A percentile compares a stretch with the other conserved stretches of the same genome.
Conservation (phyloP, 1,140 invertebrate genomes). For the Ceratina japonica region DNA sequence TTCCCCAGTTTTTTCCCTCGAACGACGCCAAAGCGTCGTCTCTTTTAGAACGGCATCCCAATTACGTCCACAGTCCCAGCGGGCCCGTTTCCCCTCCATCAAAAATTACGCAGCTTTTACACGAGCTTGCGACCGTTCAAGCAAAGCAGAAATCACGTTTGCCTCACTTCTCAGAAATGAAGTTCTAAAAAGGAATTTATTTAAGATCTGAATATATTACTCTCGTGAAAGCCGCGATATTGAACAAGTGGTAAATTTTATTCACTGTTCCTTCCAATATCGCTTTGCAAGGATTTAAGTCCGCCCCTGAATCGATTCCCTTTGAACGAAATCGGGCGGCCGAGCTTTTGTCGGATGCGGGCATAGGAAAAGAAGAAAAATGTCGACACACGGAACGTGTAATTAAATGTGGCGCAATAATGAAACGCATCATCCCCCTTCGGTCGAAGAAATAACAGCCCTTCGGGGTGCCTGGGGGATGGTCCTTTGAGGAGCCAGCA, state of each 20-base stretch:
- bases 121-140: too few relatives aligned
- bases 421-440: conserved; percentile 64
- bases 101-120: too few relatives aligned
- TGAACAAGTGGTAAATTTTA: too few relatives aligned
- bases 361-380: neutral
- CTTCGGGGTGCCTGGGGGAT: conserved; percentile 33
- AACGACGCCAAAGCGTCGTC: conserved; percentile 14
- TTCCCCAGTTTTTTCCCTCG: neutral
- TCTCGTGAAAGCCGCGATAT: too few relatives aligned
- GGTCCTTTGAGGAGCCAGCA: conserved; percentile 52
- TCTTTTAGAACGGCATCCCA: neutral
- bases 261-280: too few relatives aligned
- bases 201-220: too few relatives aligned
- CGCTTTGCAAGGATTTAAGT: too few relatives aligned
- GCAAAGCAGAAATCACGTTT: too few relatives aligned
- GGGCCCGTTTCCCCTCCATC: neutral
- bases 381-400: conserved; percentile 36
- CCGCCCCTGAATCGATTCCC: neutral
- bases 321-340: neutral
- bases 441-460: conserved; percentile 58
- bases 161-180: too few relatives aligned
- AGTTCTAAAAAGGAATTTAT: too few relatives aligned
- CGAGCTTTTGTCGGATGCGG: neutral
- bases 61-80: neutral
- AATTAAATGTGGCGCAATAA: conserved; percentile 63